Conservation (phyloP, 1,140 invertebrate genomes). For the Ctenoplectra terminalis region DNA sequence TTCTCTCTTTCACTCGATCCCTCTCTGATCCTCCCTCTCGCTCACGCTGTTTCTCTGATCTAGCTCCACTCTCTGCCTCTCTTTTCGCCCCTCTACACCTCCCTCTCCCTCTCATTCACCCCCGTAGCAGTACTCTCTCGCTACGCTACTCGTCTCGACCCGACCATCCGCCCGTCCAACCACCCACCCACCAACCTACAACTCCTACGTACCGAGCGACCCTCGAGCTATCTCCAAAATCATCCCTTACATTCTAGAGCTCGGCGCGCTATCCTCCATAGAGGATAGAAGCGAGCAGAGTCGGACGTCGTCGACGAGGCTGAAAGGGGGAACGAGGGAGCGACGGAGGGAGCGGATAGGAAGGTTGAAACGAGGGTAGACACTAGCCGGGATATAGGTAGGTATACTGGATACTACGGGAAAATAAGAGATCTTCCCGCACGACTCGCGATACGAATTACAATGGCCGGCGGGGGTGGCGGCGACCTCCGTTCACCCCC, state of each 20-base stretch:
- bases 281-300: slow-evolving; percentile 63
- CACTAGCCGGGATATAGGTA: slow-evolving; percentile 65
- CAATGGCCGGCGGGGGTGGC: slow-evolving; percentile 60
- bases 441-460: slow-evolving; percentile 74
- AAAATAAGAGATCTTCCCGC: slow-evolving; percentile 78
- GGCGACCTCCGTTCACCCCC: slow-evolving; percentile 45
- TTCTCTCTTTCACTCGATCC: slow-evolving; percentile 50
- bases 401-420: slow-evolving; percentile 73
- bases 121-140: slow-evolving; percentile 46
- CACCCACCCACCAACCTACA: slow-evolving; percentile 65
- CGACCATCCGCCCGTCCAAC: slow-evolving; percentile 53
- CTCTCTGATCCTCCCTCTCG: slow-evolving; percentile 54
- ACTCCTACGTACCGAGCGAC: slow-evolving; percentile 75
- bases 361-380: slow-evolving; percentile 64
- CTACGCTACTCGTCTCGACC: slow-evolving; percentile 67
- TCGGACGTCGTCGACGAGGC: slow-evolving; percentile 72
- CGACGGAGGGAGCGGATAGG: slow-evolving; percentile 7
- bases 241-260: slow-evolving; percentile 81
- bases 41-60: slow-evolving; percentile 44
- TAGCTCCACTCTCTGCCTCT: slow-evolving; percentile 47
- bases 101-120: slow-evolving; percentile 39
- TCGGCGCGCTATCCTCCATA: slow-evolving; percentile 74
- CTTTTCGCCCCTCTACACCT: slow-evolving; percentile 33
- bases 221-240: slow-evolving; percentile 83
- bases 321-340: slow-evolving; percentile 24